Conservation (phyloP, 2,888 invertebrate species). For the Prenolepis imparis region DNA sequence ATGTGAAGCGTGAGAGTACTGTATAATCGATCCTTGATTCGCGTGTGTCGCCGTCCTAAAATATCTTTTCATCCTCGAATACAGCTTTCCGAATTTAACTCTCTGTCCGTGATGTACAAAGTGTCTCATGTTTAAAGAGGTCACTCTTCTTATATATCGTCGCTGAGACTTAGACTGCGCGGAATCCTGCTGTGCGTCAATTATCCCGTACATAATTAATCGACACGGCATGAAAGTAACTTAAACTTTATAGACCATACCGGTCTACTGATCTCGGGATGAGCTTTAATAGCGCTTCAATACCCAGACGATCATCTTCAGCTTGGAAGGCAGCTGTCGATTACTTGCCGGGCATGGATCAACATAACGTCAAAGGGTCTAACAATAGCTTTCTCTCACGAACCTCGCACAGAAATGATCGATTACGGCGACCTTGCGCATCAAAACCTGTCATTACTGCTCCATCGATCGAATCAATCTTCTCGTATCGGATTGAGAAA, state of each 20-base stretch:
- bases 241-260: constrained; percentile 50
- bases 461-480: constrained; percentile 45
- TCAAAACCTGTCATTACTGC: constrained; percentile 34
- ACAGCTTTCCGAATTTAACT: not conserved
- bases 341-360: constrained; percentile 63
- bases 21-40: not conserved
- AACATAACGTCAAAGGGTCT: constrained; percentile 74
- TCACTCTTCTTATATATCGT: constrained; percentile 25
- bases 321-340: constrained; percentile 48
- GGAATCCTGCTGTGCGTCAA: constrained; percentile 41
- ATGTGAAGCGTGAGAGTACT: not conserved
- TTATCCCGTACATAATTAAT: constrained; percentile 51
- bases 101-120: not conserved
- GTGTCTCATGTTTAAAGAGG: not conserved
- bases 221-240: constrained; percentile 43
- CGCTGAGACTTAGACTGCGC: constrained; percentile 1
- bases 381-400: constrained; percentile 72
- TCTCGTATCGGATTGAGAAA: not conserved
- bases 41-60: not conserved
- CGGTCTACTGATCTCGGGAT: constrained; percentile 39
- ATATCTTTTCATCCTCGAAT: not conserved
- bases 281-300: constrained; percentile 47
- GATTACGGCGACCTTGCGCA: constrained; percentile 35
- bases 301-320: constrained; percentile 47
- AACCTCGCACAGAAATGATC: constrained; percentile 50